phyloP scores from a whole-genome alignment of 2,888 invertebrate species.

The Endotricha flammealis region DNA sequence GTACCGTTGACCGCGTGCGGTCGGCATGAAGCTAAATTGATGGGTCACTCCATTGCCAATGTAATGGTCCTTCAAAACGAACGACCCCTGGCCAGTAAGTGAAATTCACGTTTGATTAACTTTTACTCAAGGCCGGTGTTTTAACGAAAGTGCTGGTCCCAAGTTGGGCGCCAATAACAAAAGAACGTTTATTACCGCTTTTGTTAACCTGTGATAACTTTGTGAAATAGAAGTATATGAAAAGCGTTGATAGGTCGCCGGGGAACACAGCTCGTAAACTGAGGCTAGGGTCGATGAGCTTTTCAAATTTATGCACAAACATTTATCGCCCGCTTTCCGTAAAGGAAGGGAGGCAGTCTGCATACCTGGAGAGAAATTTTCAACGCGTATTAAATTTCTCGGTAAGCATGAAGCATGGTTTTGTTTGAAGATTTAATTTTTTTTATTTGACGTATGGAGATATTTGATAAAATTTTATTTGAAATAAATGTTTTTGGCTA shows the following conservation, averaged over 20 bases:
- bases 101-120: constrained; percentile 75
- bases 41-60: constrained; percentile 72
- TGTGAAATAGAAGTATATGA: constrained; percentile 13
- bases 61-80: constrained; percentile 75
- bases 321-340: constrained; percentile 41
- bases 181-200: constrained; percentile 14
- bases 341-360: constrained; percentile 26
- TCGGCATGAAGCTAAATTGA: constrained; percentile 72
- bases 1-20: constrained; percentile 59
- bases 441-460: no score
- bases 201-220: constrained; percentile 10
- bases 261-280: constrained; percentile 34
- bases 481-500: no score
- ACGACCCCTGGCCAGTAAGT: constrained; percentile 65
- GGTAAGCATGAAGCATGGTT: constrained; percentile 1
- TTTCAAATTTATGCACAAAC: constrained; percentile 48
- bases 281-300: constrained; percentile 35
- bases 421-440: neutral
- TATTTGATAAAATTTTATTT: no score
- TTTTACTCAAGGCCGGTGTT: constrained; percentile 49
- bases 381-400: constrained; percentile 28
- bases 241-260: constrained; percentile 26
- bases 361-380: constrained; percentile 31
- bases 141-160: constrained; percentile 25
- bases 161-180: constrained; percentile 19